Percentiles rank a stretch among this genome's conserved stretches.
phyloP scores from a whole-genome alignment of 2,888 invertebrate genomes.

The Pimpla rufipes region DNA sequence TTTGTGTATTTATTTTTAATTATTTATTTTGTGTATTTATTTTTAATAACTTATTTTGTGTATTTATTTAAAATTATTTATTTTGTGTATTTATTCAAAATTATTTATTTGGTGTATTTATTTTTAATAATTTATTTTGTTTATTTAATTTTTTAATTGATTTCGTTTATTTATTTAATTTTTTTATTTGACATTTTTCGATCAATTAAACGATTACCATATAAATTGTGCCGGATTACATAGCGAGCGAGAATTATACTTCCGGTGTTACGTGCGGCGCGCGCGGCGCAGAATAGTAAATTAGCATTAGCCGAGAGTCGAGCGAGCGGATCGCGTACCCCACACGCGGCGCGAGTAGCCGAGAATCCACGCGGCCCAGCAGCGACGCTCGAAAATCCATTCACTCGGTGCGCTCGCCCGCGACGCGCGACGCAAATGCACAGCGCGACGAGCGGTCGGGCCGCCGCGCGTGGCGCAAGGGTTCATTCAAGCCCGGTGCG shows the following conservation, averaged over 20 bases:
- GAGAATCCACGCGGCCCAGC: slow-evolving; percentile 53
- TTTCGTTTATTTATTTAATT: no score
- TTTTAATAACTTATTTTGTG: no score
- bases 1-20: no score
- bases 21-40: no score
- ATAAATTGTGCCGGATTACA: slow-evolving; percentile 3
- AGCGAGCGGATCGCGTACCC: slow-evolving; percentile 6
- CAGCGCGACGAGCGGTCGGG: slow-evolving; percentile 4
- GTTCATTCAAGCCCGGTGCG: slow-evolving; percentile 77
- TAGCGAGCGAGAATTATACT: background rate
- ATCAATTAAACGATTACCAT: background rate
- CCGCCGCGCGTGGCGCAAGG: slow-evolving; percentile 75
- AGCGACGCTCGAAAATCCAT: slow-evolving; percentile 76
- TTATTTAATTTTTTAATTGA: no score
- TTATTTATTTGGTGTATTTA: no score
- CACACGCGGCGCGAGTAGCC: background rate
- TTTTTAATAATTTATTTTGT: no score
- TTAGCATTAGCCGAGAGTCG: slow-evolving; percentile 45
- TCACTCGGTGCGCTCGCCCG: slow-evolving; percentile 71
- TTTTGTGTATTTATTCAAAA: no score
- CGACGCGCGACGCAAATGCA: background rate
- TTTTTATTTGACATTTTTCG: no score
- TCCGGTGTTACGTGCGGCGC: slow-evolving; percentile 53
- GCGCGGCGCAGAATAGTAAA: slow-evolving; percentile 41
- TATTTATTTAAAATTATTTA: no score